Evolutionary conservation across 2,888 invertebrate species (phyloP), one percentile per base, ranked within the genome.

Genomic region (Eurois occulta): DNA sequence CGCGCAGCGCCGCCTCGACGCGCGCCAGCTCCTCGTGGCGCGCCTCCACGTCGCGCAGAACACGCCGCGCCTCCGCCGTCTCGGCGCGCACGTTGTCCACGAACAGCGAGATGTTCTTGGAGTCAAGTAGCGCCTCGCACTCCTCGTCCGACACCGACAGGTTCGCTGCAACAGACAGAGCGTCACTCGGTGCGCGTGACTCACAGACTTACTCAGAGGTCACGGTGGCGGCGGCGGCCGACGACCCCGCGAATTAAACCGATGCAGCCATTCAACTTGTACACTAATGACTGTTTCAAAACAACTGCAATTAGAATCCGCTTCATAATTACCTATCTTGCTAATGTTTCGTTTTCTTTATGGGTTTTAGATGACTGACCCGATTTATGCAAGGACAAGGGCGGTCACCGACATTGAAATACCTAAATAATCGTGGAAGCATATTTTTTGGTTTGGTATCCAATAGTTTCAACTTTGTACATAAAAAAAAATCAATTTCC

Each of bases 11-110:
- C 89, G 97, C 97, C 96, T 99, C 99, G 83, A 99, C 97, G 92
- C 98, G 98, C 87, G 98, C 94, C 87, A 99, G 97, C 95, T 99
- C 98, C 88, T 98, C 97, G 94, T 98, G 99, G 73, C 99, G 97
- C 85, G 97, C 97, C 96, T 99, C 98, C 87, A 98, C 98, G 91
- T 98, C 98, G 84, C 98, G 98, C 90, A 99, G 96, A 92, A 98
- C 97, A 87, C 96, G 95, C 87, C 97, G 97, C 60, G 98, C 98
- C 94, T 98, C 97, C 90, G 97, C 97, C 72, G 98, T 98, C 94
- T 99, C 98, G 86, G 98, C 97, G 90, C 98, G 97, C 93, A 99
- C 97, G 87, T 97, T 97, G 85, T 96, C 95, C 24, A 97, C 97
- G 86, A 97, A 97, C 32, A 97, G 89, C 24, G 95, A 93, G 43